phyloP scores from a whole-genome alignment of 2,797 vertebrate species.

The Zalophus californianus region DNA sequence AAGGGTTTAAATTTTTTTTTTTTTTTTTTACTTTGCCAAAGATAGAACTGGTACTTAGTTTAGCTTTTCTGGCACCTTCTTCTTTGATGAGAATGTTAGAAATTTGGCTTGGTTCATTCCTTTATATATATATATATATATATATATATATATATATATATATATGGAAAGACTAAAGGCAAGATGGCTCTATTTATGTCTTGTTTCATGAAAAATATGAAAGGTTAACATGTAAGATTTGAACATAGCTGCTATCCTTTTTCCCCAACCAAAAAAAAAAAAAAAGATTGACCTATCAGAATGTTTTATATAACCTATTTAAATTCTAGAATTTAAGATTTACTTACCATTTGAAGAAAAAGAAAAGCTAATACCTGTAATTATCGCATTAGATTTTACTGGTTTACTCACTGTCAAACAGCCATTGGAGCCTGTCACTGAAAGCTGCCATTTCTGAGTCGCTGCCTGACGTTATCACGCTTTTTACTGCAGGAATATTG shows the following conservation, averaged over 20 bases:
- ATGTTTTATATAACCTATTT: not conserved
- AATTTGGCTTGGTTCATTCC: not conserved
- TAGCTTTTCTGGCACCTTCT: constrained; percentile 53
- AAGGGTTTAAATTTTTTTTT: constrained; percentile 26
- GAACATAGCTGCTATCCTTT: not conserved
- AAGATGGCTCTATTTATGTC: not conserved
- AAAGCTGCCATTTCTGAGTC: not conserved
- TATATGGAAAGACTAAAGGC: not conserved
- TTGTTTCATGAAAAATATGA: not conserved
- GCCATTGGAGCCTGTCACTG: not conserved
- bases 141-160: not conserved
- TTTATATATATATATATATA: not conserved
- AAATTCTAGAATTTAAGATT: constrained; percentile 12
- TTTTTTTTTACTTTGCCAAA: not conserved
- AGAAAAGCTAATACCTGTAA: not conserved
- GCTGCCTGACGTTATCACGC: not conserved
- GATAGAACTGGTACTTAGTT: constrained; percentile 56
- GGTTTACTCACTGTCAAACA: not conserved
- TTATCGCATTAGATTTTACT: not conserved
- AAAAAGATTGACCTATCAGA: not conserved
- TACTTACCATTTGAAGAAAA: constrained; percentile 6
- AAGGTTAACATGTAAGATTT: not conserved
- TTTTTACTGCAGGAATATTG: not conserved
- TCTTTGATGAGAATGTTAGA: constrained; percentile 50
- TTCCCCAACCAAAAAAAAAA: not conserved